Percentiles rank a stretch among this genome's conserved stretches.
phyloP scores from a whole-genome alignment of 2,797 vertebrate genomes.

The Myotis pilosus region DNA sequence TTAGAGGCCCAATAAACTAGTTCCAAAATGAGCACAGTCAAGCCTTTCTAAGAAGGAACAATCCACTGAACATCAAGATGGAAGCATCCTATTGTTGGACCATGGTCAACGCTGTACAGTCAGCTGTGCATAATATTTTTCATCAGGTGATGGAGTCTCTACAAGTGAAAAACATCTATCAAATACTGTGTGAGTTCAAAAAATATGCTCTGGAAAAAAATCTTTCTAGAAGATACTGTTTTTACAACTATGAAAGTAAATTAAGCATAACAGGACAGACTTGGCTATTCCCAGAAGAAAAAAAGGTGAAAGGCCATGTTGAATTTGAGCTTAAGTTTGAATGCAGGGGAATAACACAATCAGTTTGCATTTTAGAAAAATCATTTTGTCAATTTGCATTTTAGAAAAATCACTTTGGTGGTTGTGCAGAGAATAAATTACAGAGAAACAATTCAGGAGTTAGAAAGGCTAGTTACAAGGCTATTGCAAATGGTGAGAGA shows the following conservation, averaged over 20 bases:
- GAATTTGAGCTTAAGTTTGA: conserved; percentile 22
- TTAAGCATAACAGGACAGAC: not conserved
- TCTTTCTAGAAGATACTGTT: not conserved
- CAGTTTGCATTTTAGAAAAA: not conserved
- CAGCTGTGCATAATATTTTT: not conserved
- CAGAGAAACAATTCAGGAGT: conserved; percentile 18
- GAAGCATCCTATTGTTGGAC: not conserved
- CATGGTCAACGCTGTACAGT: not conserved
- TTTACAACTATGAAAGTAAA: conserved; percentile 8
- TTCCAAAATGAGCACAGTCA: conserved; percentile 2
- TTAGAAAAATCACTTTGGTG: conserved; percentile 31
- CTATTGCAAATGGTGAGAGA: not conserved
- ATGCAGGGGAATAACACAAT: not conserved
- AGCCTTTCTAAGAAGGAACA: not conserved
- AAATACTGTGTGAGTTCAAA: not conserved
- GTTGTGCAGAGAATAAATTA: not conserved
- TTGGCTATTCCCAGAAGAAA: not conserved
- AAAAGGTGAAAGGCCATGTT: not conserved
- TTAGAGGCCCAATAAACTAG: not conserved
- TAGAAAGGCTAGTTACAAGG: not conserved
- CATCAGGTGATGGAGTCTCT: not conserved
- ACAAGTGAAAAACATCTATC: not conserved
- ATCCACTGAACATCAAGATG: not conserved
- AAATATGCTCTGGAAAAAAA: conserved; percentile 8
- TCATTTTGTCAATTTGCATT: not conserved